Conservation (phyloP, 2,113 vertebrate genomes). For the Dasyurus viverrinus region DNA sequence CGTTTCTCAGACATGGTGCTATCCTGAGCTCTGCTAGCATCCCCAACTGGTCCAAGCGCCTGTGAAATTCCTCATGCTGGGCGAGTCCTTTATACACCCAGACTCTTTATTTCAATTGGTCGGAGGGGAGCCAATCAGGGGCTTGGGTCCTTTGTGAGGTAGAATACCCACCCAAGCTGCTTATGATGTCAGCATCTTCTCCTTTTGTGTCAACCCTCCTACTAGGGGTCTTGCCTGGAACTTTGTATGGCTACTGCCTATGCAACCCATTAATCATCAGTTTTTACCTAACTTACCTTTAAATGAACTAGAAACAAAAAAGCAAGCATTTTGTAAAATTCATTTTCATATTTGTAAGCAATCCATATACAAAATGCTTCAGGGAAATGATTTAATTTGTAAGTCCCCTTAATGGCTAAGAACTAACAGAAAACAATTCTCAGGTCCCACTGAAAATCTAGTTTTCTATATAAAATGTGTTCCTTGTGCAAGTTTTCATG, state of each 20-base stretch:
- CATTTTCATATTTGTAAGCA: neutral
- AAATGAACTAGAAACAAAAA: neutral
- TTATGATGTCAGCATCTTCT: neutral
- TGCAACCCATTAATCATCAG: neutral
- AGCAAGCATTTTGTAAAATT: neutral
- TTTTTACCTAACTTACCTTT: neutral
- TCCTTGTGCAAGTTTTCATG: neutral
- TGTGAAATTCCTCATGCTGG: neutral
- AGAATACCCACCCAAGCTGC: neutral
- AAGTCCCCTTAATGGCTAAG: neutral
- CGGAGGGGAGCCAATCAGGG: neutral
- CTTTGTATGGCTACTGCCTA: neutral
- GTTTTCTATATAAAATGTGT: neutral
- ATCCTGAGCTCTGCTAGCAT: neutral
- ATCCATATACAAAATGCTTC: neutral
- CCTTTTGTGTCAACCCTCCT: neutral
- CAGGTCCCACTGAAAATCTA: neutral
- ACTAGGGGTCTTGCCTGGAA: neutral
- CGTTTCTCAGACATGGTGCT: constrained; percentile 3
- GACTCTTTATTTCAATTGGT: neutral
- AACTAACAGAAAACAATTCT: neutral
- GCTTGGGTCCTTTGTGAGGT: neutral
- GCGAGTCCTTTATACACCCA: neutral
- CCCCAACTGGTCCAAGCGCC: neutral
- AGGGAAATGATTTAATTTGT: neutral